Base-by-base conservation (phyloP, 2,797 vertebrate genomes). In the Trematomus bernacchii region DNA sequence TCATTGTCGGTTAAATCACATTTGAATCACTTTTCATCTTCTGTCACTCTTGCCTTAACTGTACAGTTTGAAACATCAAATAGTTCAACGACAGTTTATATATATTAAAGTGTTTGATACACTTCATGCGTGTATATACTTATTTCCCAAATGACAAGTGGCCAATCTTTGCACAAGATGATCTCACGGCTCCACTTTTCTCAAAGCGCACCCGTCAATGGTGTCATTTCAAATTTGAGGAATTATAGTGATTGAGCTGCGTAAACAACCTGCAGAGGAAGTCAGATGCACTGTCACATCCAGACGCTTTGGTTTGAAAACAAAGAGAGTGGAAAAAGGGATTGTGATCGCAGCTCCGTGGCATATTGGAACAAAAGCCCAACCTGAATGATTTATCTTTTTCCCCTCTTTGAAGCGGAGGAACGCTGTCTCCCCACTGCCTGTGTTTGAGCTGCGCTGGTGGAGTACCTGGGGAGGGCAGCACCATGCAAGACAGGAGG, bases 321-420 rank as follows among this genome's bases (percentile, higher is more conserved):
- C 90, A 91, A 93, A 93, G 89, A 86, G 75, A 89, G 85, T 80
- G 92, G 85, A 90, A 93, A 95, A 93, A 76, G 79, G 91, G 92
- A 94, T 95, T 95, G 92, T 90, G 93, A 94, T 94, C 90, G 92
- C 86, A 85, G 92, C 90, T 91, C 91, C 78, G 90, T 93, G 92
- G 91, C 91, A 91, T 94, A 95, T 93, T 87, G 88, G 92, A 94
- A 94, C 93, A 93, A 94, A 94, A 93, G 90, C 90, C 89, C 89
- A 89, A 89, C 89, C 82, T 87, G 88, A 95, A 91, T 95, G 95
- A 96, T 95, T 94, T 94, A 96, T 94, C 95, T 93, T 91, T 91
- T 92, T 87, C 91, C 90, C 89, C 87, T 87, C 64, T 91, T 90
- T 89, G 89, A 94, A 93, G 33, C 76, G 76, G 65, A 87, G 88